Evolutionary conservation across 2,113 vertebrate species (phyloP), one percentile per base, ranked within the genome.

Genomic region (Sus scrofa): DNA sequence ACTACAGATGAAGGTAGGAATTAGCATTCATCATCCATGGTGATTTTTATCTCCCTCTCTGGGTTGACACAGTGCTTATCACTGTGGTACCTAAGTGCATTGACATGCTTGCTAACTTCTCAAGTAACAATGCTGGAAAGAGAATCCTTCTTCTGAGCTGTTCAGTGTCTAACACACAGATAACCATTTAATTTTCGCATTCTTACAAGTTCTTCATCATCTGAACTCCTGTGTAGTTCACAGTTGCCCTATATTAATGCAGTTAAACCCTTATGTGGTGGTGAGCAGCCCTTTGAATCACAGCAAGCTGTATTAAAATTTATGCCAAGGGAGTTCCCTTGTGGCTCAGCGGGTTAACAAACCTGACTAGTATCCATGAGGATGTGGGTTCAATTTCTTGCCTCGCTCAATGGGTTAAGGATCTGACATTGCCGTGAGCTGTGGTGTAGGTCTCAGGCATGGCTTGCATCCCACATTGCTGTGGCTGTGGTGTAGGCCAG

Each of bases 11-110:
- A 97, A 96, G 95, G 96, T 50, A 27, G 70, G 71, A 93, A 91
- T 97, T 95, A 96, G 75, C 83, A 82, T 97, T 97, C 60, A 93
- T 93, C 78, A 95, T 93, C 75, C 58, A 88, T 65, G 39, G 83
- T 96, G 93, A 93, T 89, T 89, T 96, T 96, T 93, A 79, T 96
- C 94, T 97, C 37, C n/a, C 78, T 96, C 91, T 94, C 74, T 96
- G 70, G 83, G 82, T 89, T 97, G 85, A 54, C 56, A 4, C 34
- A 63, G 65, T 63, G 60, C 95, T 96, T 91, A 94, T 82, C 70
- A 77, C 83, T 32, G 39, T 88, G 91, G 26, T 73, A 65, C 83
- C 73, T 77, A 85, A 81, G 56, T 50, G 30, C 34, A 67, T 11
- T 75, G 89, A 54, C 68, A 58, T 39, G 60, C 56, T 91, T 89